phyloP scores from a whole-genome alignment of 2,888 invertebrate genomes.

The Electrophaes corylata region DNA sequence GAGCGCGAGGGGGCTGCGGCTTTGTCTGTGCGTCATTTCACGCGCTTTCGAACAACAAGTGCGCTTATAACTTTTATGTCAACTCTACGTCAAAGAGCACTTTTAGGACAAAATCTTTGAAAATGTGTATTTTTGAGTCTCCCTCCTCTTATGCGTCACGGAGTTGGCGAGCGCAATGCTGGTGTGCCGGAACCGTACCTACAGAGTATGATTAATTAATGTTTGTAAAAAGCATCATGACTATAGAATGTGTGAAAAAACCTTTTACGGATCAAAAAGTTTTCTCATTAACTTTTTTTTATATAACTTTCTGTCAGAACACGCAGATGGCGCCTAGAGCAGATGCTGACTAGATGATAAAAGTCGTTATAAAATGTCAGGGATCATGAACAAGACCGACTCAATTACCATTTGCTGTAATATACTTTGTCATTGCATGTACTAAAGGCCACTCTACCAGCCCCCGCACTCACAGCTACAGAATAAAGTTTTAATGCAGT shows the following conservation, averaged over 20 bases:
- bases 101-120: slow-evolving; percentile 9
- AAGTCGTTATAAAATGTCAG: no score
- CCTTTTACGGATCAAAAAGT: not conserved
- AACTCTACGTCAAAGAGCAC: slow-evolving; percentile 29
- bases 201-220: not conserved
- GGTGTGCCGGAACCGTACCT: not conserved
- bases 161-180: not conserved
- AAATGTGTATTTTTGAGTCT: slow-evolving; percentile 17
- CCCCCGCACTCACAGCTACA: no score
- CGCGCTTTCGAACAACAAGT: slow-evolving; percentile 49
- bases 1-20: slow-evolving; percentile 9
- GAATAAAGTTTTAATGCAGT: no score
- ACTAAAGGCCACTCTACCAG: no score
- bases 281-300: not conserved
- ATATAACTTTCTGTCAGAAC: no score
- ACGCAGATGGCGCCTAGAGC: no score
- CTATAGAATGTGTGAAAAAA: not conserved
- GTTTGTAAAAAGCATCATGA: not conserved
- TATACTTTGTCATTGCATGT: no score
- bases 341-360: no score
- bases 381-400: no score
- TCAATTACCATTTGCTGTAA: no score
- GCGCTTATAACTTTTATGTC: slow-evolving; percentile 55
- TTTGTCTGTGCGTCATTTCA: slow-evolving; percentile 46
- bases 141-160: slow-evolving; percentile 1